These are phyloP conservation scores for Acleris emargana DNA, from an alignment of 2,888 invertebrate species.

Conservation along the genomic window DNA sequence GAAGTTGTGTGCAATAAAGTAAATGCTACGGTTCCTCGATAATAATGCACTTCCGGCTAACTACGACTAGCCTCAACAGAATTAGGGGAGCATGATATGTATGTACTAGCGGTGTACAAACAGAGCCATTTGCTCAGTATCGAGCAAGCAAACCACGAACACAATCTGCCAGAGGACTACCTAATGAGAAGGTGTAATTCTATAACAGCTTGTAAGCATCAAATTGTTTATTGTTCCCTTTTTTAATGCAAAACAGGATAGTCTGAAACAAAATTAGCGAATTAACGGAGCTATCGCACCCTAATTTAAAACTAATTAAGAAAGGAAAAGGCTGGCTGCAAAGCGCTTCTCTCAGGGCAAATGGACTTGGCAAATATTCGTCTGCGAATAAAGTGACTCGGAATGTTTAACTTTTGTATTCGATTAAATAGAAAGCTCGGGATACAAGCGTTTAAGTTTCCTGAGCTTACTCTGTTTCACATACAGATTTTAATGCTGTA, in stretches of 20 bases:
- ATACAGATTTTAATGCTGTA: not conserved
- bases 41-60: not conserved
- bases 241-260: slow-evolving; percentile 36
- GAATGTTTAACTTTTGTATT: slow-evolving; percentile 78
- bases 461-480: slow-evolving; percentile 9
- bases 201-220: slow-evolving; percentile 20
- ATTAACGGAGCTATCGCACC: slow-evolving; percentile 76
- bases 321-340: slow-evolving; percentile 74
- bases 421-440: slow-evolving; percentile 79
- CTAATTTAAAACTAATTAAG: slow-evolving; percentile 81
- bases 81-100: not conserved
- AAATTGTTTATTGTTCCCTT: slow-evolving; percentile 21
- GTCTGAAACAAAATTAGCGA: slow-evolving; percentile 65
- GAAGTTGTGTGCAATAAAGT: not conserved
- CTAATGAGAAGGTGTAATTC: slow-evolving; percentile 34
- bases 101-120: slow-evolving; percentile 17
- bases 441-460: slow-evolving; percentile 60
- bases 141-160: slow-evolving; percentile 30
- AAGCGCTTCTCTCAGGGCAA: slow-evolving; percentile 75
- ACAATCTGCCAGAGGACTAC: slow-evolving; percentile 29
- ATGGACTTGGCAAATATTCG: slow-evolving; percentile 77
- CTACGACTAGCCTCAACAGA: not conserved
- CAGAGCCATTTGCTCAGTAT: slow-evolving; percentile 27
- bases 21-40: too few species aligned
- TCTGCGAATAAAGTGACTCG: slow-evolving; percentile 69